Evolutionary conservation across 2,888 invertebrate species (phyloP), one percentile per base, ranked within the genome.

Genomic region (Ectemnius cavifrons): DNA sequence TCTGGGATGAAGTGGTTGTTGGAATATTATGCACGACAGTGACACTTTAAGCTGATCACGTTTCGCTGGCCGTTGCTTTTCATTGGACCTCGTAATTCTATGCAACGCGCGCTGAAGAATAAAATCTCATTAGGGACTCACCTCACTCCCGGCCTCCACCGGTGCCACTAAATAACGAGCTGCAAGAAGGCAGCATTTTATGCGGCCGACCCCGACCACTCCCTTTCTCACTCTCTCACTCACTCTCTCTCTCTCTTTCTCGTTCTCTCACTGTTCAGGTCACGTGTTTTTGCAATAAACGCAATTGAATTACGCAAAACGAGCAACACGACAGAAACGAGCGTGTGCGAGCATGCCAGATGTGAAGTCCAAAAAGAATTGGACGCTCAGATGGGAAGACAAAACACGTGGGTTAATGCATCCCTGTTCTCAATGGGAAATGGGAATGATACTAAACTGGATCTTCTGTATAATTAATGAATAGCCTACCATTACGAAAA

Each of bases 231-330:
- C 4, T 37, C 28, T 11, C 37, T 37, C 37, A 8, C 37, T 23
- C 23, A 0, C 23, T 23, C 37, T 37, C 37, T 4, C 37, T 8
- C 37, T 11, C 37, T 37, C 37, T 37, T 2, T 37, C 37, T 37
- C 37, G 37, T 23, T 23, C 23, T 3, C 23, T 23, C 23, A 23
- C 23, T 23, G 23, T 23, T 23, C 23, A 13, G 16, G 14, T 6
- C 52, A 16, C 52, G 16, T 52, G 52, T 28, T 71, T 68, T 65
- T 63, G 67, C 62, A 72, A 72, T 63, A 72, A 72, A 64, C 56
- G 68, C 62, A 45, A 67, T 75, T 68, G 64, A 64, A 71, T 65
- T 37, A 68, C 2, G 13, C 18, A 16, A 28, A 18, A 57, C 11
- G 16, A 11, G 37, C n/a, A 13, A 56, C 6, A 37, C 5, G 11